Conservation (phyloP, 2,113 vertebrate species). For the Sterna hirundo region DNA sequence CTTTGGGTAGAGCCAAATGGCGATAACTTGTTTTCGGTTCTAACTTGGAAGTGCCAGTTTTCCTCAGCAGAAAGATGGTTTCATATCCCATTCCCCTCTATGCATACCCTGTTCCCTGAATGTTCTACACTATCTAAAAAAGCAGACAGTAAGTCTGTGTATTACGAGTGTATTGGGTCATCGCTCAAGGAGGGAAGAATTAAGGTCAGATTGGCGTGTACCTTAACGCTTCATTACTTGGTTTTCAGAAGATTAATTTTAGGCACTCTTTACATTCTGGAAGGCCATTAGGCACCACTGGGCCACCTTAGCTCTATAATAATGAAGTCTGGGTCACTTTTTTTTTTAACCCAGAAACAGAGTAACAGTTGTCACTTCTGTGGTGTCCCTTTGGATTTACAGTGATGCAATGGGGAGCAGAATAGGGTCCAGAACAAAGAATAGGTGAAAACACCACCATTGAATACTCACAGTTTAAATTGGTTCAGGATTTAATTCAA, state of each 20-base stretch:
- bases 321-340: slow-evolving; percentile 1
- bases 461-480: neutral
- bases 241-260: slow-evolving; percentile 62
- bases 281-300: slow-evolving; percentile 20
- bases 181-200: slow-evolving; percentile 61
- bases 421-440: neutral
- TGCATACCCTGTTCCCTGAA: neutral
- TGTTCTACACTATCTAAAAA: neutral
- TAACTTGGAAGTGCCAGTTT: neutral
- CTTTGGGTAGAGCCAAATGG: neutral
- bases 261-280: slow-evolving; percentile 6
- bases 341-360: neutral
- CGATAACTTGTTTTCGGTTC: neutral
- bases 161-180: slow-evolving; percentile 38
- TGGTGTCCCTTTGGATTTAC: neutral
- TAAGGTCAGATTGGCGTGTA: slow-evolving; percentile 9
- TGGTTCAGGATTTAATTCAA: neutral
- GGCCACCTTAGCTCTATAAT: neutral
- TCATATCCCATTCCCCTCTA: neutral
- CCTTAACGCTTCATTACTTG: slow-evolving; percentile 62
- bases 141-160: neutral
- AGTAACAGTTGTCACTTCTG: neutral
- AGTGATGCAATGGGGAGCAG: neutral
- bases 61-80: neutral
- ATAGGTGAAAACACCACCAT: neutral